Evolutionary conservation across 2,797 vertebrate genomes (phyloP).

Genomic region (Rhinella marina): DNA sequence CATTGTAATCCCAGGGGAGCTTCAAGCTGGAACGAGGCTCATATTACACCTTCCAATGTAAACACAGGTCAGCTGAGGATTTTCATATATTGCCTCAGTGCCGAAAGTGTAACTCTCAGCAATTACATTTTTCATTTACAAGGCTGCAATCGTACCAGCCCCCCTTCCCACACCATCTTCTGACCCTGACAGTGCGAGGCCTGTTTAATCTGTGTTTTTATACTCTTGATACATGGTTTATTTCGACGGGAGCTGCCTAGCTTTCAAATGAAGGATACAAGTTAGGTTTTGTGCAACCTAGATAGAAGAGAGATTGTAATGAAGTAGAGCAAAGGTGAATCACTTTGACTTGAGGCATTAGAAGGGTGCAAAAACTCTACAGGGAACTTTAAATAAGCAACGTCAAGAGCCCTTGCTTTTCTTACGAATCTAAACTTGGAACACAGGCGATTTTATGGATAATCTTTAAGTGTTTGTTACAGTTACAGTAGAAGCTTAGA

Average conservation of each 20-base stretch:
- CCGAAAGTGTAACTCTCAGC: neutral
- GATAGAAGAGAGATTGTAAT: constrained; percentile 1
- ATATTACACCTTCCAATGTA: constrained; percentile 29
- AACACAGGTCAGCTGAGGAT: constrained; percentile 43
- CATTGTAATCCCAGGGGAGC: neutral
- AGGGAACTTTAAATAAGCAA: neutral
- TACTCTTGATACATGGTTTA: constrained; percentile 6
- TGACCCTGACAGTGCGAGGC: neutral
- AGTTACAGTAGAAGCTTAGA: neutral
- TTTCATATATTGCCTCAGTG: neutral
- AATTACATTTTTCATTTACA: constrained; percentile 46
- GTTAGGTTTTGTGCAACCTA: neutral
- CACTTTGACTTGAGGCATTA: neutral
- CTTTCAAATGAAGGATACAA: neutral
- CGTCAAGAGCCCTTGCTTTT: neutral
- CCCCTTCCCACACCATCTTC: neutral
- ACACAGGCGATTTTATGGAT: neutral
- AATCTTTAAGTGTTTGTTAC: neutral
- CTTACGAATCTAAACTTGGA: neutral
- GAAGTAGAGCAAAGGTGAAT: constrained; percentile 18
- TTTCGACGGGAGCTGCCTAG: neutral
- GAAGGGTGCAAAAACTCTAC: neutral
- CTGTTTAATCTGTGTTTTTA: constrained; percentile 11
- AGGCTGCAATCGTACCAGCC: neutral
- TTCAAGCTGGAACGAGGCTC: neutral